Conservation (phyloP, 2,113 vertebrate genomes). For the Callionymus lyra region DNA sequence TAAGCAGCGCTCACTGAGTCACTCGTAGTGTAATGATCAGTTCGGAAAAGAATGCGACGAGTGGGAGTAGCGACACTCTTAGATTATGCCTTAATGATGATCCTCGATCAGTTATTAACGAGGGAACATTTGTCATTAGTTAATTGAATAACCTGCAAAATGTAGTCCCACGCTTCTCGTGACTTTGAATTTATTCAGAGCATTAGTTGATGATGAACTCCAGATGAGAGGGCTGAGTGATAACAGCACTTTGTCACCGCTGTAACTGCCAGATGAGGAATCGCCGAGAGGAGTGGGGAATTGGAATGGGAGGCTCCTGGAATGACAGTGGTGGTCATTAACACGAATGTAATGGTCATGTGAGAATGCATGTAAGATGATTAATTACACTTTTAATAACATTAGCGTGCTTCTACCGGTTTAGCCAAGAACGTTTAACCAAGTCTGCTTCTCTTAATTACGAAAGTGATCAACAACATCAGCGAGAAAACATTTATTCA, state of each 20-base stretch:
- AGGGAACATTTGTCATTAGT: constrained; percentile 48
- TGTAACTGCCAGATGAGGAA: constrained; percentile 28
- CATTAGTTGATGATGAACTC: constrained; percentile 38
- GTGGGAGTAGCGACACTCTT: constrained; percentile 5
- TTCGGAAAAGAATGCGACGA: constrained; percentile 12
- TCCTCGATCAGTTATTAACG: constrained; percentile 45
- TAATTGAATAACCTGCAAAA: constrained; percentile 52
- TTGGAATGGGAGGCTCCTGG: constrained; percentile 7
- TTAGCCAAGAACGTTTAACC: too few species aligned
- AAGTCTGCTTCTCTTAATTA: too few species aligned
- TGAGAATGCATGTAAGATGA: constrained; percentile 10
- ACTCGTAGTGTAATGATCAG: constrained; percentile 31
- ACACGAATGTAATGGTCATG: constrained; percentile 6
- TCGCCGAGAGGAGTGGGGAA: constrained; percentile 11
- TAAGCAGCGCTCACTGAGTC: constrained; percentile 11
- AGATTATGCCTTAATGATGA: constrained; percentile 38
- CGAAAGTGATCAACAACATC: background rate
- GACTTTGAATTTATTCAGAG: constrained; percentile 40
- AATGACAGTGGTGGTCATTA: constrained; percentile 24
- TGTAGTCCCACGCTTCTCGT: constrained; percentile 12
- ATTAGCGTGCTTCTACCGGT: too few species aligned
- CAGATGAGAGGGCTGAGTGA: constrained; percentile 31
- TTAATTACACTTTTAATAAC: constrained; percentile 11
- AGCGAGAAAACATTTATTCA: background rate
- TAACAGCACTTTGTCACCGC: constrained; percentile 29